Evolutionary conservation across 2,113 vertebrate species (phyloP).

Genomic region (Chaenogobius annularis): DNA sequence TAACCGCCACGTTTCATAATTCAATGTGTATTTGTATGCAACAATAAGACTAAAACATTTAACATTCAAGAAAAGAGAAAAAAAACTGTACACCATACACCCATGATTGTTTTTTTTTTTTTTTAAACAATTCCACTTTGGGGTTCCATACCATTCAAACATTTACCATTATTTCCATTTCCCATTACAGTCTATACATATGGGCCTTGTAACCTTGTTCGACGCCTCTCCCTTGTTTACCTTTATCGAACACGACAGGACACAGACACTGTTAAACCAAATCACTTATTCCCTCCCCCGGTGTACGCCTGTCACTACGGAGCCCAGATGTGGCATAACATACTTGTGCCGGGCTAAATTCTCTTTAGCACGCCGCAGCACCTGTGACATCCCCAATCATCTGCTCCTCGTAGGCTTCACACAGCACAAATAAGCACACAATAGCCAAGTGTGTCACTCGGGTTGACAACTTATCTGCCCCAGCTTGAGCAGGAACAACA

Average conservation of each 20-base stretch:
- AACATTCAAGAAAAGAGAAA: no score
- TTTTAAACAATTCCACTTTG: no score
- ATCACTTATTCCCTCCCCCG: constrained; percentile 16
- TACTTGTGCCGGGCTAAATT: constrained; percentile 6
- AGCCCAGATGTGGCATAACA: constrained; percentile 17
- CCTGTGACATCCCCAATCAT: constrained; percentile 57
- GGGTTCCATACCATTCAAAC: background rate
- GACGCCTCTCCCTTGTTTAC: constrained; percentile 16
- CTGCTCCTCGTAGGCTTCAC: constrained; percentile 44
- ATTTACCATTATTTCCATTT: background rate
- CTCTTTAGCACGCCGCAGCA: constrained; percentile 40
- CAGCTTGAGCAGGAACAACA: constrained; percentile 59
- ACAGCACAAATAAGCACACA: constrained; percentile 30
- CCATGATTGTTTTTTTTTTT: no score
- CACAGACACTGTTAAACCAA: constrained; percentile 10
- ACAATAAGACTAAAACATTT: no score
- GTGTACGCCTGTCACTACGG: background rate
- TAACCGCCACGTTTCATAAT: no score
- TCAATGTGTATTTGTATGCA: no score
- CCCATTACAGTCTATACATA: background rate
- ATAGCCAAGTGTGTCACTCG: constrained; percentile 44
- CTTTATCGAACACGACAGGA: background rate
- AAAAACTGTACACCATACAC: no score
- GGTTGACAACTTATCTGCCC: constrained; percentile 62
- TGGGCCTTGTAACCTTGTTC: constrained; percentile 4